Base-by-base conservation (phyloP, 1,140 invertebrate genomes). In the Cataglyphis hispanica region DNA sequence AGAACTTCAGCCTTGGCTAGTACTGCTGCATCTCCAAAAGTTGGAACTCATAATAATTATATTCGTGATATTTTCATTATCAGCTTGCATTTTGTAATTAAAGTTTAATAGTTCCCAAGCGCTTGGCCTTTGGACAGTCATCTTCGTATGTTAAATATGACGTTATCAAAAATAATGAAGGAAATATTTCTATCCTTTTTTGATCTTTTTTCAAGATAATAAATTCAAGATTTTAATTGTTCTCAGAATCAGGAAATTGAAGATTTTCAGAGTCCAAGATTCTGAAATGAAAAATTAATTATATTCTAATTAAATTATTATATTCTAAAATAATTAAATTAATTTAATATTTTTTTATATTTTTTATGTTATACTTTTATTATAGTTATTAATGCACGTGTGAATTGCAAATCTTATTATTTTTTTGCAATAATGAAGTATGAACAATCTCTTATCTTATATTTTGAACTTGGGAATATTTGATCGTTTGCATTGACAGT, bases 1-100 rank as follows among this genome's bases (percentile, higher is more conserved):
- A 61, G n/a, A 81, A 69, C 25, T 83, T 61, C 19, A 85, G 63
- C 74, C 87, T 77, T 90, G 75, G 78, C 81, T 78, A 87, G 77
- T 90, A 64, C 66, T 58, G 40, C 83, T 64, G 34, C 37, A 86
- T 63, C 58, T 72, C 31, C 50, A 80, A 84, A 22, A 37, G 37
- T 19, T 86, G 74, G 43, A 80, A 84, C 70, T 60, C 13, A 50
- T 72, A 27, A 80, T 69, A 90, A 89, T 43, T 53, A 25, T 90
- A 60, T 11, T 56, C 53, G 46, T 43, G 16, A 70, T 80, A 60
- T 60, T 74, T 50, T 50, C 13, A 50, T 19, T 25, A 43, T 81
- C 67, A 60, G 37, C 25, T 83, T 83, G 25, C 13, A 60, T 61
- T 37, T 74, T 16, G 10, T 61, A 72, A 70, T 81, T 13, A 37